These are phyloP conservation scores for Phoebastria nigripes DNA, from an alignment of 2,797 vertebrate genomes.

Conservation along the genomic window DNA sequence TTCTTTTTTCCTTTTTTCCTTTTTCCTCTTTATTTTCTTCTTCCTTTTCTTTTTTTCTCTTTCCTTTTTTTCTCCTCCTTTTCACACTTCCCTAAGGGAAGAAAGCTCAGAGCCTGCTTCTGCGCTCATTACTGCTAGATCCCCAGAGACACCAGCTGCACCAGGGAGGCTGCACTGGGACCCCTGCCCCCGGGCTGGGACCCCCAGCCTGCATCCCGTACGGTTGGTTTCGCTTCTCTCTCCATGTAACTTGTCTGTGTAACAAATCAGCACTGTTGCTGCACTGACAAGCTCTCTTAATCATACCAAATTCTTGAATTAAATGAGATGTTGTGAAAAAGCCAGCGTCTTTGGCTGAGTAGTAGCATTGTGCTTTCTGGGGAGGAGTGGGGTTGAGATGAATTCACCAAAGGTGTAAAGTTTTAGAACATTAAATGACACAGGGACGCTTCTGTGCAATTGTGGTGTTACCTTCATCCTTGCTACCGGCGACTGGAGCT, in stretches of 20 bases:
- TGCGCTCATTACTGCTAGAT: neutral
- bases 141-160: neutral
- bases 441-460: accelerated
- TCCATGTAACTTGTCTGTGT: neutral
- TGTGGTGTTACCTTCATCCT: neutral
- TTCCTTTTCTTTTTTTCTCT: too few species aligned
- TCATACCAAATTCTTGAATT: neutral
- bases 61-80: neutral
- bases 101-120: neutral
- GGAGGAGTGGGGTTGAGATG: neutral
- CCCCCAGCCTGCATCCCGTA: neutral
- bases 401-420: neutral
- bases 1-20: too few species aligned
- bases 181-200: neutral
- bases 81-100: neutral
- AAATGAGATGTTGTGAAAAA: neutral
- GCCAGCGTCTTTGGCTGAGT: neutral
- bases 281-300: neutral
- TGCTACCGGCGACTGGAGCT: neutral
- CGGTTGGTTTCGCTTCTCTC: neutral
- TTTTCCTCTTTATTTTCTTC: neutral
- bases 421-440: neutral
- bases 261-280: neutral
- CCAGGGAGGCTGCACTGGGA: neutral
- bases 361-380: neutral